Evolutionary conservation across 2,888 invertebrate genomes (phyloP).

Genomic region (Silvanus unidentatus): DNA sequence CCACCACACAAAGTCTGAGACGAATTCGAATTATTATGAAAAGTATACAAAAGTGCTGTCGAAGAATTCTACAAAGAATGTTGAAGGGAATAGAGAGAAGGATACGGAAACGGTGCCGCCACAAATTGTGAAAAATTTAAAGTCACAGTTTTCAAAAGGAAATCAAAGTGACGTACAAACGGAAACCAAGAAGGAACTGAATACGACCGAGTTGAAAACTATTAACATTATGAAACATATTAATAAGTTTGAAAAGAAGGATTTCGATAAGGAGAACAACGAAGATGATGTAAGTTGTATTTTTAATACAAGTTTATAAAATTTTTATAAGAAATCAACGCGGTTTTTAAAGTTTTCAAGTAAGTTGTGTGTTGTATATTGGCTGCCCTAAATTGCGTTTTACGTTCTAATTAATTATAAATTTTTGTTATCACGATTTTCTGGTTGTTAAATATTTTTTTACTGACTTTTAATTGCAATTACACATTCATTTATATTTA

Average conservation of each 20-base stretch:
- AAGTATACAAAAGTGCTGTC: conserved; percentile 28
- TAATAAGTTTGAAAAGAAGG: conserved; percentile 39
- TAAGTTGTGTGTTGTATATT: conserved; percentile 13
- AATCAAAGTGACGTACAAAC: conserved; percentile 27
- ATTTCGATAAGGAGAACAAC: conserved; percentile 16
- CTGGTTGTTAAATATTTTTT: background rate
- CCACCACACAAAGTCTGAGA: conserved; percentile 27
- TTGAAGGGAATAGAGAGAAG: conserved; percentile 27
- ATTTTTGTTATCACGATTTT: too few species aligned
- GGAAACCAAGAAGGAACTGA: conserved; percentile 26
- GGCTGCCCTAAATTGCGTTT: background rate
- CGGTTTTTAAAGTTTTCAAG: conserved; percentile 3
- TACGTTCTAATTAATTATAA: too few species aligned
- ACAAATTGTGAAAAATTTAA: conserved; percentile 33
- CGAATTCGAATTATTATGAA: conserved; percentile 27
- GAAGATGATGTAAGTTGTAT: conserved; percentile 28
- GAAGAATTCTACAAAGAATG: conserved; percentile 21
- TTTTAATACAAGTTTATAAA: background rate
- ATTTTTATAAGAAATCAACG: background rate
- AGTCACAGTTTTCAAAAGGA: conserved; percentile 33
- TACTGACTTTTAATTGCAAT: background rate
- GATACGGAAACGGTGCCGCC: conserved; percentile 33
- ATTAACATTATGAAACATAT: conserved; percentile 42
- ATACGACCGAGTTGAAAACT: conserved; percentile 31
- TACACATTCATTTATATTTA: conserved; percentile 2